A percentile compares a stretch with the other conserved stretches of the same genome.
Evolutionary conservation across 2,888 invertebrate species (phyloP).

Genomic region (Oscheius sp.): DNA sequence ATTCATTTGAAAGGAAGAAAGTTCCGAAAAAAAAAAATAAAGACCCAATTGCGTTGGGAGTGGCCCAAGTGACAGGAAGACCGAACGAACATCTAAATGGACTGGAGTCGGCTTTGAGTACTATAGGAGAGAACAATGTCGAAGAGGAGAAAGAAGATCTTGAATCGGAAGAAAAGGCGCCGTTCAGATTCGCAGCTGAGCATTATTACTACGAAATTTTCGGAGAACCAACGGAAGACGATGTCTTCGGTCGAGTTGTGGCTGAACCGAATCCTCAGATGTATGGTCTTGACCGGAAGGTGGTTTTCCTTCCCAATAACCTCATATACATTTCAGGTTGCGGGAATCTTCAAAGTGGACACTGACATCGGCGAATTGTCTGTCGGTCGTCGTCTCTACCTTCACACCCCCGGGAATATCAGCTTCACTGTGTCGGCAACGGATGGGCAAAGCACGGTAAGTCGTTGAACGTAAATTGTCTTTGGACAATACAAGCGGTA

Average conservation of each 20-base stretch:
- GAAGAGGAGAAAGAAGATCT: slow-evolving; percentile 8
- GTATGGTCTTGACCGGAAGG: slow-evolving; percentile 48
- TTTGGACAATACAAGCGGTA: neutral
- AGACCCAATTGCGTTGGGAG: slow-evolving; percentile 10
- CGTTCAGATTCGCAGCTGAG: slow-evolving; percentile 39
- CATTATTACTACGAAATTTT: slow-evolving; percentile 41
- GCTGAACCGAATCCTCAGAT: slow-evolving; percentile 45
- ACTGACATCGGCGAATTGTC: slow-evolving; percentile 41
- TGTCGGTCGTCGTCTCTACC: slow-evolving; percentile 37
- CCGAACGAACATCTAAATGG: neutral
- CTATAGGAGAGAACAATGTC: slow-evolving; percentile 6
- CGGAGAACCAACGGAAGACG: slow-evolving; percentile 40
- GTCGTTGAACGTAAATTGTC: slow-evolving; percentile 1
- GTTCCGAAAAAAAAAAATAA: neutral
- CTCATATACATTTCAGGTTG: slow-evolving; percentile 42
- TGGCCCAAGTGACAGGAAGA: slow-evolving; percentile 6
- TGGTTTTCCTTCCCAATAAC: neutral
- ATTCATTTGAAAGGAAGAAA: slow-evolving; percentile 3
- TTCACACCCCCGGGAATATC: slow-evolving; percentile 35
- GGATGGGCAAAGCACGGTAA: slow-evolving; percentile 49
- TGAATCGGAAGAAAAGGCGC: slow-evolving; percentile 8
- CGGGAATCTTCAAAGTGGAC: slow-evolving; percentile 42
- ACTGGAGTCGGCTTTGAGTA: neutral
- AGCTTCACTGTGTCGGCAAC: slow-evolving; percentile 46
- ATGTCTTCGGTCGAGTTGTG: slow-evolving; percentile 42